These are phyloP conservation scores for Scaptomyza reducta DNA, from an alignment of 2,888 invertebrate genomes.

Conservation along the genomic window DNA sequence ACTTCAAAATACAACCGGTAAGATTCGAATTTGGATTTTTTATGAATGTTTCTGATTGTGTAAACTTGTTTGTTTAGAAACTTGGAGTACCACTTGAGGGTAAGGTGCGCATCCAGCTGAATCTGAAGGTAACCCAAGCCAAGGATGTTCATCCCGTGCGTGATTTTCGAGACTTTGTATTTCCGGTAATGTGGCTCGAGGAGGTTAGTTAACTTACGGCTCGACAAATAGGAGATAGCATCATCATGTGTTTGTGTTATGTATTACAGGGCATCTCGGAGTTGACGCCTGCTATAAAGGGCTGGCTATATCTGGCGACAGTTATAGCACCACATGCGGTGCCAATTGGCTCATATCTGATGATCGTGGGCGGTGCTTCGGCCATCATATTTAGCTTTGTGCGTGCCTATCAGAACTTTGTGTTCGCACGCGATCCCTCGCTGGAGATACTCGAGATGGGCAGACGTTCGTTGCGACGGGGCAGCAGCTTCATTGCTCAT, in stretches of 20 bases:
- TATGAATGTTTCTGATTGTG: not conserved
- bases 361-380: slow-evolving; percentile 88
- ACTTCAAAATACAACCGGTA: slow-evolving; percentile 94
- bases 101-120: slow-evolving; percentile 91
- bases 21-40: slow-evolving; percentile 4
- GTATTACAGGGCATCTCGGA: slow-evolving; percentile 89
- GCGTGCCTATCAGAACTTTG: slow-evolving; percentile 90
- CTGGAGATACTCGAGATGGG: slow-evolving; percentile 92
- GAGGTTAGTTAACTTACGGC: slow-evolving; percentile 87
- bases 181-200: slow-evolving; percentile 95
- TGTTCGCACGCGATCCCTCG: slow-evolving; percentile 88
- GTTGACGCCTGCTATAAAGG: slow-evolving; percentile 90
- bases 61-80: slow-evolving; percentile 86
- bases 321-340: slow-evolving; percentile 90
- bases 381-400: slow-evolving; percentile 88
- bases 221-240: not conserved
- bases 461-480: slow-evolving; percentile 88
- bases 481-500: slow-evolving; percentile 84
- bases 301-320: slow-evolving; percentile 92
- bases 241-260: not conserved
- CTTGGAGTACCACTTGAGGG: slow-evolving; percentile 93
- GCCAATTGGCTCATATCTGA: slow-evolving; percentile 89
- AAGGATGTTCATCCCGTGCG: slow-evolving; percentile 89
- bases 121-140: slow-evolving; percentile 91
- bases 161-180: slow-evolving; percentile 91